These are phyloP conservation scores for Equus przewalskii DNA, from an alignment of 2,113 vertebrate genomes.

Conservation along the genomic window DNA sequence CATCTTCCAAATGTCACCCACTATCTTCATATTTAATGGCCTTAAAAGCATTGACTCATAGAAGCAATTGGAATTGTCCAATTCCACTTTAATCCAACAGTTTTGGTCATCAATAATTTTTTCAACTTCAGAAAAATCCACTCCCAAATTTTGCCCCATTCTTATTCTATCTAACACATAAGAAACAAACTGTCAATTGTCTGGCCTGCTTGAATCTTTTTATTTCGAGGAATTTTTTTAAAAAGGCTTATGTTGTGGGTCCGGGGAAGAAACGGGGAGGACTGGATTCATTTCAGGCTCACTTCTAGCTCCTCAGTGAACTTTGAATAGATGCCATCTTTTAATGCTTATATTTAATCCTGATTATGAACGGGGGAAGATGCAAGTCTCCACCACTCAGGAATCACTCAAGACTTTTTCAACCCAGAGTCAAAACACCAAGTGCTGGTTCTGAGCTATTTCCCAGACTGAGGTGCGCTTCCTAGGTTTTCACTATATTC, in stretches of 20 bases:
- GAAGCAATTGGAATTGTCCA: background rate
- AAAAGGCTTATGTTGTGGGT: background rate
- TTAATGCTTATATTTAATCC: background rate
- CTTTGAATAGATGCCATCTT: background rate
- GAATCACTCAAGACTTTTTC: background rate
- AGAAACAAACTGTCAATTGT: background rate
- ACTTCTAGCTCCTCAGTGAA: background rate
- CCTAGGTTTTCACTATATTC: background rate
- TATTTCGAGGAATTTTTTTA: background rate
- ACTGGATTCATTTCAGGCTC: background rate
- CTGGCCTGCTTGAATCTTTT: background rate
- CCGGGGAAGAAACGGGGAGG: background rate
- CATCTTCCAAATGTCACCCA: slow-evolving; percentile 1
- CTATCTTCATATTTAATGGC: background rate
- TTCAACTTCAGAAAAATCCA: slow-evolving; percentile 20
- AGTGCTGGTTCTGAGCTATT: background rate
- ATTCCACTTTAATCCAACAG: background rate
- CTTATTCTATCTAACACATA: background rate
- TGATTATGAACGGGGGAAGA: background rate
- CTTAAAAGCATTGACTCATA: background rate
- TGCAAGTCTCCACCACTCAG: background rate
- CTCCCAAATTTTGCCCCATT: background rate
- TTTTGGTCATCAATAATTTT: background rate
- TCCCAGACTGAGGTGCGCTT: background rate
- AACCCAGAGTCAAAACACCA: background rate